Conservation (phyloP, 2,888 invertebrate species). For the Invenusta paracnida region DNA sequence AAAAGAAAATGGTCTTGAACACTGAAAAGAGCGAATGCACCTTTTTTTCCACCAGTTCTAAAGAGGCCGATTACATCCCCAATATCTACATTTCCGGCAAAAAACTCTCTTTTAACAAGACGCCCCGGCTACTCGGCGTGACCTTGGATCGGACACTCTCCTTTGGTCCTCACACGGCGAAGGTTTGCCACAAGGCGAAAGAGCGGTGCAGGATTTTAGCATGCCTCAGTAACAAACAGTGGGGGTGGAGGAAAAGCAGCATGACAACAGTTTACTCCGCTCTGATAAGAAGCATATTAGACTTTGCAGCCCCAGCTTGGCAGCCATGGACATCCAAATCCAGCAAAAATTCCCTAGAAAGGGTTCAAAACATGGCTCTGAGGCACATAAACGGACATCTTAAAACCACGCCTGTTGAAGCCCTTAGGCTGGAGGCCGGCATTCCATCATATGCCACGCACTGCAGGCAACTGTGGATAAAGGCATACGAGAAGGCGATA, state of each 20-base stretch:
- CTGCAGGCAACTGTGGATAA: too few relatives aligned
- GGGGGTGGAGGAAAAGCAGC: neutral
- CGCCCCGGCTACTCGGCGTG: neutral
- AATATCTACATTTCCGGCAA: neutral
- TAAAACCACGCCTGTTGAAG: too few relatives aligned
- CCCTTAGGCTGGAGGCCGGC: too few relatives aligned
- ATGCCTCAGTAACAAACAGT: neutral
- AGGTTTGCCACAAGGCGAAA: neutral
- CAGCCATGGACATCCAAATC: too few relatives aligned
- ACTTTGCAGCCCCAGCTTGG: neutral
- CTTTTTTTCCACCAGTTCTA: neutral
- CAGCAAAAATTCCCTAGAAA: too few relatives aligned
- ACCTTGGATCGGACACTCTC: neutral
- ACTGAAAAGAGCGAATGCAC: too few relatives aligned
- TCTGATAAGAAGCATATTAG: neutral
- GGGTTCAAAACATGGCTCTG: too few relatives aligned
- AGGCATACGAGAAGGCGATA: too few relatives aligned
- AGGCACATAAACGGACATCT: too few relatives aligned
- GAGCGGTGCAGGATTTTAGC: neutral
- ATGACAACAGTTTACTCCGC: neutral
- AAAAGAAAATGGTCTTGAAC: neutral
- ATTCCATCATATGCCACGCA: too few relatives aligned
- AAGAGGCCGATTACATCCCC: neutral
- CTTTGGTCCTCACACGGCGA: neutral
- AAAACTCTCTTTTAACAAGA: neutral